Evolutionary conservation across 1,140 invertebrate genomes (phyloP), one percentile per base, ranked within the genome.

Genomic region (Cheumatopsyche charites): DNA sequence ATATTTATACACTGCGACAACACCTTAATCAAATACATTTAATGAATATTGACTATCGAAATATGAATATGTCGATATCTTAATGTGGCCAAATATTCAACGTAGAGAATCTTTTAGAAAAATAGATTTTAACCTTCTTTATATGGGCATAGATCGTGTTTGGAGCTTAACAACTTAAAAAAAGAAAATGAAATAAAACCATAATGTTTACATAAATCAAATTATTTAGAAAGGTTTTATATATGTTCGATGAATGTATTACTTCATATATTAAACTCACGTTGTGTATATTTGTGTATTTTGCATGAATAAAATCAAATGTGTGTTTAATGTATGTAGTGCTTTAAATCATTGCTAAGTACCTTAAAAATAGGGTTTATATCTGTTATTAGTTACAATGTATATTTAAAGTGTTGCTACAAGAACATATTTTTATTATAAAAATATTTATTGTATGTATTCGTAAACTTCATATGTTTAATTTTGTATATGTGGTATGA

Each of bases 61-160:
- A 52, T 58, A 58, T 58, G 7, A 25, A 3, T 25, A 61, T n/a
- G 25, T 67, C 23, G 70, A 66, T 62, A 70, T 68, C 26, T 25
- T 65, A 67, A 23, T 47, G 73, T 75, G 66, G 73, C 73, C 73
- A 75, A 75, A 75, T 75, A 75, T 74, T 71, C 67, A 41, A 69
- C 42, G 62, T 75, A 75, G 70, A n/a, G 62, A 69, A 65, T 42
- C 17, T 65, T 17, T 52, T 42, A 62, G 23, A 11, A 62, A 62
- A 62, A 62, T 62, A 62, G 58, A 62, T 42, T 36, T 65, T 65
- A 65, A 43, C 47, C 19, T 52, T 52, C 47, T 52, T 52, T 52
- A 17, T 52, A 52, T 52, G 55, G 25, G 55, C 55, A 58, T 58
- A 58, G 55, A 9, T 58, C 55, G 55, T 58, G 55, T 58, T 58